A percentile compares a stretch with the other conserved stretches of the same genome.
Conservation (phyloP, 2,888 invertebrate species). For the Protula sp. region DNA sequence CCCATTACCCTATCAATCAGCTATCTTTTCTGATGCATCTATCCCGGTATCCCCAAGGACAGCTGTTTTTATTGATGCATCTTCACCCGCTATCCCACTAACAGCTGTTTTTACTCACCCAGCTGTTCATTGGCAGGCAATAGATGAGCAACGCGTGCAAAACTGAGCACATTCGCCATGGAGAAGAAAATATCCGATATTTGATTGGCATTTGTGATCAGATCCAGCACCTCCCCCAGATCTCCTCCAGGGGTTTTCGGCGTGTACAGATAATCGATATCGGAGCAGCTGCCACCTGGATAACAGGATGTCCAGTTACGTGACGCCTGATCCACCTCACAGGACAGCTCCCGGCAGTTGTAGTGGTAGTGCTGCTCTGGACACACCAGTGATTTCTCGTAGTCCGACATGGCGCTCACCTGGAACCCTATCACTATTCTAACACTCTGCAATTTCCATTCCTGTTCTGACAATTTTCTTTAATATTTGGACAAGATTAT, state of each 20-base stretch:
- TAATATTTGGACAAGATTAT: too few relatives aligned
- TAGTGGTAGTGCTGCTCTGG: conserved; percentile 1
- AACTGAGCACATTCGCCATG: conserved; percentile 36
- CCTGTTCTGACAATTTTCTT: too few relatives aligned
- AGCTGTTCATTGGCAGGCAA: conserved; percentile 45
- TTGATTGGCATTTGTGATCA: conserved; percentile 32
- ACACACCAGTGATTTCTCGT: not conserved
- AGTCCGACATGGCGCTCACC: not conserved
- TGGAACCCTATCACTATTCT: too few relatives aligned
- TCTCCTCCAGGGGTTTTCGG: conserved; percentile 2
- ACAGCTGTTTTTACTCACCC: too few relatives aligned
- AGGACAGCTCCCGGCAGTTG: conserved; percentile 11
- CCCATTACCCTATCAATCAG: too few relatives aligned
- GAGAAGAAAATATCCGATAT: conserved; percentile 40
- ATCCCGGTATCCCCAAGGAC: too few relatives aligned
- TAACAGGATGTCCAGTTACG: conserved; percentile 16
- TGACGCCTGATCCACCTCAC: conserved; percentile 8
- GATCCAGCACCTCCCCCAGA: conserved; percentile 8
- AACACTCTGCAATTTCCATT: too few relatives aligned
- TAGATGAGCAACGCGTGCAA: conserved; percentile 39
- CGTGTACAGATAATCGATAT: conserved; percentile 11
- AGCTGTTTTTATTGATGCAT: too few relatives aligned
- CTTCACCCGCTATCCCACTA: too few relatives aligned
- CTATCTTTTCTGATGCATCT: too few relatives aligned
- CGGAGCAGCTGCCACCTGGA: conserved; percentile 3